Evolutionary conservation across 2,888 invertebrate species (phyloP), one percentile per base, ranked within the genome.

Genomic region (Mayetiola destructor): DNA sequence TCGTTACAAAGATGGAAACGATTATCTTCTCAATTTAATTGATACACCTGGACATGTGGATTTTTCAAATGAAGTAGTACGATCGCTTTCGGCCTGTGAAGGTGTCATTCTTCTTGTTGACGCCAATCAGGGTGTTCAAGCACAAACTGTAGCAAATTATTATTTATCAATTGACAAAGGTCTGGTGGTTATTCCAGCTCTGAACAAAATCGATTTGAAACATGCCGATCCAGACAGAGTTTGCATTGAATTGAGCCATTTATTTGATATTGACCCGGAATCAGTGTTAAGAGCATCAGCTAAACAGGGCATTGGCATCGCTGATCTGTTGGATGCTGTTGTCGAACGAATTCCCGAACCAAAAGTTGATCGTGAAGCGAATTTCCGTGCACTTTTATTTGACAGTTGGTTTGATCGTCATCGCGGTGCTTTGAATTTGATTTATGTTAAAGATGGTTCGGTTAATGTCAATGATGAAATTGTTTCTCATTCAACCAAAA

Each of bases 41-140:
- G 97, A 99, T 70, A 97, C 97, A 18, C 97, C 97, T 5, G 95
- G 97, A 2, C 97, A 97, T 78, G 96, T 96, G 1, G 97, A 99
- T 72, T 97, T 97, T 72, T 84, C 88, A 16, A 93, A 90, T 75
- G 96, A 97, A 78, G 96, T 94, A 61, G 83, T 88, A 1, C 77
- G 96, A 57, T 95, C 95, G 55, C 76, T 97, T 57, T 80, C 86
- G 59, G 92, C 93, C 54, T 96, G 94, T 67, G 91, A 96, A 76
- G 96, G 96, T 10, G 96, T 93, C 1, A 80, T 99, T 61, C 75
- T 99, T 57, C 73, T 99, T 56, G 91, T 99, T 0, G 97, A 97
- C 75, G 94, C 97, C 1, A 95, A 94, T 73, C 91, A 94, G 76
- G 88, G 88, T 9, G 84, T 95, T 2, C 93, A 96, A 75, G 96